These are phyloP conservation scores for Rhinogobius similis DNA, from an alignment of 2,113 vertebrate genomes.

Conservation along the genomic window DNA sequence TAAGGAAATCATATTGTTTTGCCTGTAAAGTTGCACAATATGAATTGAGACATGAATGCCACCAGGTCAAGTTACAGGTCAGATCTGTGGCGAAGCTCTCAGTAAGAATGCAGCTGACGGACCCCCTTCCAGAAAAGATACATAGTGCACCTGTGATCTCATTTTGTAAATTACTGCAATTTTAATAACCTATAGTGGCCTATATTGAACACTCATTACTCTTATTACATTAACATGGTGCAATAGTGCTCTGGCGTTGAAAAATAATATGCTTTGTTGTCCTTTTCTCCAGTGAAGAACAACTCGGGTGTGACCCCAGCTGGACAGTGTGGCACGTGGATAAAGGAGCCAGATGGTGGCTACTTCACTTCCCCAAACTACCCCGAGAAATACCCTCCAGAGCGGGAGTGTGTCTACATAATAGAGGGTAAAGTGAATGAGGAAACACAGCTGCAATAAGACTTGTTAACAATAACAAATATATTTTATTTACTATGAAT, in stretches of 20 bases:
- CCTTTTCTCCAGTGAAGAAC: constrained; percentile 80
- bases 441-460: background rate
- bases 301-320: constrained; percentile 89
- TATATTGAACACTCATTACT: background rate
- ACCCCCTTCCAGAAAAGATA: too few species aligned
- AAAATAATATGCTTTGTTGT: background rate
- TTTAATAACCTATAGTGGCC: background rate
- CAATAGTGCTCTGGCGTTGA: background rate
- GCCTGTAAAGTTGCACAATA: too few species aligned
- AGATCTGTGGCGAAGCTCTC: too few species aligned
- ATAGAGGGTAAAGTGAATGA: constrained; percentile 89
- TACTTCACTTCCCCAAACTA: constrained; percentile 97
- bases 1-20: too few species aligned
- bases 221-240: too few species aligned
- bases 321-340: constrained; percentile 91
- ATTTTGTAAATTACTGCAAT: background rate
- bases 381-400: constrained; percentile 95
- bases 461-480: background rate
- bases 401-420: constrained; percentile 94
- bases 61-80: too few species aligned
- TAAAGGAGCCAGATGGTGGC: constrained; percentile 91
- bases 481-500: background rate
- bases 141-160: too few species aligned
- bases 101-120: too few species aligned
- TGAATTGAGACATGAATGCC: too few species aligned